phyloP scores from a whole-genome alignment of 1,140 invertebrate genomes.

The Drosophila repletoides region DNA sequence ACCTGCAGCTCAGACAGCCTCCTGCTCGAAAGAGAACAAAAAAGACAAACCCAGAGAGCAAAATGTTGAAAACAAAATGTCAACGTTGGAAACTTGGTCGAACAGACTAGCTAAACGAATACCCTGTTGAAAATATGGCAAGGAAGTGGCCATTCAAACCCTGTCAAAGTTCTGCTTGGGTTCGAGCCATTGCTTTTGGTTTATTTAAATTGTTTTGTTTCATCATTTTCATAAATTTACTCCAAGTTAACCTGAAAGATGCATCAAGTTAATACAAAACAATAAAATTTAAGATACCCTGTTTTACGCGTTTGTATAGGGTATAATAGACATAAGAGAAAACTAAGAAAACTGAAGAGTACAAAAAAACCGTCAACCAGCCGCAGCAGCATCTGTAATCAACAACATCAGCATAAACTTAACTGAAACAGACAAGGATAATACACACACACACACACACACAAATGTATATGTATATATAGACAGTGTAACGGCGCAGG shows the following conservation, averaged over 20 bases:
- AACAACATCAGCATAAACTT: slow-evolving; percentile 73
- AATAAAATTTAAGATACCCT: background rate
- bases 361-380: slow-evolving; percentile 41
- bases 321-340: slow-evolving; percentile 12
- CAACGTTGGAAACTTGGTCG: slow-evolving; percentile 56
- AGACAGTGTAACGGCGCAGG: background rate
- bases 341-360: slow-evolving; percentile 9
- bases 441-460: background rate
- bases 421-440: slow-evolving; percentile 34
- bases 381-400: slow-evolving; percentile 57
- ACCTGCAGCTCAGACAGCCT: slow-evolving; percentile 60
- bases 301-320: background rate
- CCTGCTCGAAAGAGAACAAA: slow-evolving; percentile 12
- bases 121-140: too few species aligned
- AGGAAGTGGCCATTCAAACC: too few species aligned
- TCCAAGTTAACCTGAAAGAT: too few species aligned
- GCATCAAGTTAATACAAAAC: too few species aligned
- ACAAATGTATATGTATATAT: background rate
- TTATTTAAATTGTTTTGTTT: too few species aligned
- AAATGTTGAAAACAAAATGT: slow-evolving; percentile 72
- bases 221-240: too few species aligned
- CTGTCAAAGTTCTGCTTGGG: too few species aligned
- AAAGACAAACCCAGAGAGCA: slow-evolving; percentile 26
- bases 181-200: too few species aligned
- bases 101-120: slow-evolving; percentile 30